Evolutionary conservation across 2,797 vertebrate genomes (phyloP).

Genomic region (Manis crassicaudata): DNA sequence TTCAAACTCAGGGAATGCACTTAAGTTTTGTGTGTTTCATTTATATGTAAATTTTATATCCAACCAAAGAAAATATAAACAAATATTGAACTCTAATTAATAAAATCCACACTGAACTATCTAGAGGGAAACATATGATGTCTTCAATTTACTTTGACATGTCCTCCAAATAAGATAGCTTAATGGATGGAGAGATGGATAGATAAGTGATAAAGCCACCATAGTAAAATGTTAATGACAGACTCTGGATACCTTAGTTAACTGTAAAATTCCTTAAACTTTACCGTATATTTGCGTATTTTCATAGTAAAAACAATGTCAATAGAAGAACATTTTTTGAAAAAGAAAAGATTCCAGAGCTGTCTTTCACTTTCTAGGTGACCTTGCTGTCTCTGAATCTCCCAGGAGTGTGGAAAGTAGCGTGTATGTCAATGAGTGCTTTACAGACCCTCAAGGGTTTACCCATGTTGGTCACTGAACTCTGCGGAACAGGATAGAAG

Average conservation of each 20-base stretch:
- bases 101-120: not conserved
- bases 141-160: conserved; percentile 5
- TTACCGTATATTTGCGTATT: not conserved
- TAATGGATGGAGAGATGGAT: not conserved
- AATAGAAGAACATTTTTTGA: not conserved
- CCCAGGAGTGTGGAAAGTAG: not conserved
- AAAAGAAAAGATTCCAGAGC: not conserved
- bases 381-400: not conserved
- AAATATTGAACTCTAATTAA: not conserved
- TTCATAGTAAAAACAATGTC: conserved; percentile 24
- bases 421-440: rapidly evolving
- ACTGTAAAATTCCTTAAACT: not conserved
- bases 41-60: not conserved
- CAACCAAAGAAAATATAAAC: not conserved
- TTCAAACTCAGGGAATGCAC: not conserved
- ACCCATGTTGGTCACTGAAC: not conserved
- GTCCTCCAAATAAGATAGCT: not conserved
- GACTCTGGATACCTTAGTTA: not conserved
- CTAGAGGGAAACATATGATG: not conserved
- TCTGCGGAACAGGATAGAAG: not conserved
- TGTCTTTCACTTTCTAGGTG: not conserved
- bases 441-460: not conserved
- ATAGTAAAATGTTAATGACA: not conserved
- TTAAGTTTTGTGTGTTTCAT: not conserved
- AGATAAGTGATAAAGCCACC: not conserved